Evolutionary conservation across 2,113 vertebrate genomes (phyloP).

Genomic region (Polypterus bichir): DNA sequence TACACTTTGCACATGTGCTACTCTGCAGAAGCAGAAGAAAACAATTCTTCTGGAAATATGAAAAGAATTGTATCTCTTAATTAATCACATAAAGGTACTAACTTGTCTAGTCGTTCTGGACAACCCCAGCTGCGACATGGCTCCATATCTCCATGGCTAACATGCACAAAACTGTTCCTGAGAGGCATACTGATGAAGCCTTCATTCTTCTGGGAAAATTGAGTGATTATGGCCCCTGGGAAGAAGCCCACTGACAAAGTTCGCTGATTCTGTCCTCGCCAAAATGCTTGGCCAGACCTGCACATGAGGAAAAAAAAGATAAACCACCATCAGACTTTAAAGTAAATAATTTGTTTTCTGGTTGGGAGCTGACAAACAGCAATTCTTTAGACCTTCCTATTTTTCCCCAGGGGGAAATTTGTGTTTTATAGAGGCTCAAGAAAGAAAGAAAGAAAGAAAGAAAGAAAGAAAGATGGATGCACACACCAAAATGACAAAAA

Average conservation of each 20-base stretch:
- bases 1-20: too few relatives aligned
- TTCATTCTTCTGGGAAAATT: not conserved
- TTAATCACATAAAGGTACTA: constrained; percentile 20
- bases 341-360: not conserved
- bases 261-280: constrained; percentile 71
- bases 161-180: constrained; percentile 45
- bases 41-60: not conserved
- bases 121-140: constrained; percentile 35
- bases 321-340: too few relatives aligned
- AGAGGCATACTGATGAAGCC: constrained; percentile 43
- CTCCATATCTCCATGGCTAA: constrained; percentile 37
- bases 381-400: too few relatives aligned
- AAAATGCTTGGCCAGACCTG: constrained; percentile 57
- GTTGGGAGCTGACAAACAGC: too few relatives aligned
- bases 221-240: constrained; percentile 35
- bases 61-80: too few relatives aligned
- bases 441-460: too few relatives aligned
- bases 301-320: constrained; percentile 8
- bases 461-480: too few relatives aligned
- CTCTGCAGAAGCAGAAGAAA: not conserved
- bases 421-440: too few relatives aligned
- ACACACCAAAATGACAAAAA: too few relatives aligned
- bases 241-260: constrained; percentile 60
- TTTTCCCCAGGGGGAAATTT: too few relatives aligned
- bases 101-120: constrained; percentile 44